Evolutionary conservation across 2,888 invertebrate genomes (phyloP).

Genomic region (Oligia latruncula): DNA sequence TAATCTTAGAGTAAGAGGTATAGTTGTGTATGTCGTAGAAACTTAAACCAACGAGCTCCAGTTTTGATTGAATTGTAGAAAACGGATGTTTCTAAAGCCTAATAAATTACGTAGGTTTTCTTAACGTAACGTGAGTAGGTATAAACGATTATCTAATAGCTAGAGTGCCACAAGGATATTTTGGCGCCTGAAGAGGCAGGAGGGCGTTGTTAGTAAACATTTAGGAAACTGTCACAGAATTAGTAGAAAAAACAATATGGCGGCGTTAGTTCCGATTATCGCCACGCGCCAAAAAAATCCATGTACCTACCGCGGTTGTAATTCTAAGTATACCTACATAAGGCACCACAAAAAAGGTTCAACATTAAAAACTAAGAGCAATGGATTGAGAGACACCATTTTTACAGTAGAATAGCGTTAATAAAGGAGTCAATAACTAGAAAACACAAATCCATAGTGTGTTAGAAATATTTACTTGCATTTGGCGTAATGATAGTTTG

Average conservation of each 20-base stretch:
- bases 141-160: slow-evolving; percentile 9
- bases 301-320: neutral
- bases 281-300: neutral
- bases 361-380: slow-evolving; percentile 22
- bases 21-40: slow-evolving; percentile 46
- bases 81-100: slow-evolving; percentile 29
- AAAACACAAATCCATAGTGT: slow-evolving; percentile 27
- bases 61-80: slow-evolving; percentile 44
- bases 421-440: slow-evolving; percentile 37
- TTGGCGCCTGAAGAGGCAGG: neutral
- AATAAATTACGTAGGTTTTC: slow-evolving; percentile 31
- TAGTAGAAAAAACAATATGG: neutral
- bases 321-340: slow-evolving; percentile 21
- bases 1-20: slow-evolving; percentile 39
- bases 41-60: slow-evolving; percentile 22
- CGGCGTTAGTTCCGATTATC: neutral
- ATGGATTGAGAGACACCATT: slow-evolving; percentile 44
- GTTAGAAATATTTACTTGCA: slow-evolving; percentile 30
- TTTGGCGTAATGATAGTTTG: slow-evolving; percentile 32
- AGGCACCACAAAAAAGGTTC: slow-evolving; percentile 37
- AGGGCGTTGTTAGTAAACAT: neutral
- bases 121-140: slow-evolving; percentile 15
- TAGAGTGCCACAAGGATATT: neutral
- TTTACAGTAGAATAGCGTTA: slow-evolving; percentile 39
- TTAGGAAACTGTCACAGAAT: neutral